Conservation (phyloP, 2,888 invertebrate species). For the Orchesella flavescens region DNA sequence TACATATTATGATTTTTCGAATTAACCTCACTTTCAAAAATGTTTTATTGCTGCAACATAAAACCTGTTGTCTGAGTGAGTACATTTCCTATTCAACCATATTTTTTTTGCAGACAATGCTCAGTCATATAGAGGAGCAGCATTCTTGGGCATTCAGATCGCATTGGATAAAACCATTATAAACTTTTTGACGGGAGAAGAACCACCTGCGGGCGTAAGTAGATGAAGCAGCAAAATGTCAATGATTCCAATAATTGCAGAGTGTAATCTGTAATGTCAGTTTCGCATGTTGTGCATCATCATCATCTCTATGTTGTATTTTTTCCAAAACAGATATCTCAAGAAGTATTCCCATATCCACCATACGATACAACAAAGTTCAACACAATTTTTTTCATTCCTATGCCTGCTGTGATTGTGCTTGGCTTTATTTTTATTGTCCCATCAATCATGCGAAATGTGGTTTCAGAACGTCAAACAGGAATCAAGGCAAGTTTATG, state of each 20-base stretch:
- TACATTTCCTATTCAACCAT: neutral
- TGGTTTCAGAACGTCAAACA: no score
- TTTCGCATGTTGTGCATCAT: no score
- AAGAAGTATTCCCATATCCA: conserved; percentile 79
- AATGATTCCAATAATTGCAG: neutral
- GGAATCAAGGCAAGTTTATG: conserved; percentile 72
- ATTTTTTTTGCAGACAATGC: conserved; percentile 53
- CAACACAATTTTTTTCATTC: conserved; percentile 56
- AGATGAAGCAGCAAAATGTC: neutral
- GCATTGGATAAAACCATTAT: conserved; percentile 71
- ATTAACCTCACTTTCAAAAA: no score
- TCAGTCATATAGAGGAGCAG: conserved; percentile 67
- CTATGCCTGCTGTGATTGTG: conserved; percentile 74
- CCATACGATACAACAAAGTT: conserved; percentile 73
- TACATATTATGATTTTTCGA: neutral
- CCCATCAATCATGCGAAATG: no score
- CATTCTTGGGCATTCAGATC: conserved; percentile 70
- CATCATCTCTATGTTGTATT: no score
- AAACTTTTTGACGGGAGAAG: conserved; percentile 59
- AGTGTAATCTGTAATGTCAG: no score
- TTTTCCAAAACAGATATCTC: conserved; percentile 72
- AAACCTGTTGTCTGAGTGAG: neutral
- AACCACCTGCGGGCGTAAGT: conserved; percentile 58
- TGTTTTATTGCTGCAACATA: neutral
- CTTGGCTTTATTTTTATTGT: conserved; percentile 72